Evolutionary conservation across 2,888 invertebrate genomes (phyloP).

Genomic region (Shargacucullia verbasci): DNA sequence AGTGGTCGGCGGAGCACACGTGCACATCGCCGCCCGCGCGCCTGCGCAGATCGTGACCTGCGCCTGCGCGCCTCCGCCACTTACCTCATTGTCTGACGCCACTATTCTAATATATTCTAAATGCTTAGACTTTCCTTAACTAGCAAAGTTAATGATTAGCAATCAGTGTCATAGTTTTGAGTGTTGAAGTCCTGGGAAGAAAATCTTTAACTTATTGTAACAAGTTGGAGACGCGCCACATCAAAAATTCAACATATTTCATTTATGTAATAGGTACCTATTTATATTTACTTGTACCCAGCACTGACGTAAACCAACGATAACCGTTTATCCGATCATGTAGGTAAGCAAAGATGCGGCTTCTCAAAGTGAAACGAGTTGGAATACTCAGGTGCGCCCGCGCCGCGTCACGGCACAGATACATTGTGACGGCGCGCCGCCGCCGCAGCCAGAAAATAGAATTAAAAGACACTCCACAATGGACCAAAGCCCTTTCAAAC

Average conservation of each 20-base stretch:
- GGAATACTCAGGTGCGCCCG: conserved; percentile 84
- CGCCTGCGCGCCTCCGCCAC: conserved; percentile 46
- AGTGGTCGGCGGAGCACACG: conserved; percentile 56
- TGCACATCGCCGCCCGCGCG: conserved; percentile 58
- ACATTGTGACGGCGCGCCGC: conserved; percentile 75
- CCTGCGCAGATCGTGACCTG: conserved; percentile 67
- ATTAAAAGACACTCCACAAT: conserved; percentile 84
- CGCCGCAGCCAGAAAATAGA: conserved; percentile 74
- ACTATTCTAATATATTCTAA: conserved; percentile 10
- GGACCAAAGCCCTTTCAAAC: conserved; percentile 76
- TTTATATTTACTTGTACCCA: conserved; percentile 4
- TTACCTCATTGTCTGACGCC: conserved; percentile 45
- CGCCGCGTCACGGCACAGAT: conserved; percentile 61
- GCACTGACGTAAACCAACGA: conserved; percentile 17
- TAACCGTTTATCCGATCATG: conserved; percentile 48
- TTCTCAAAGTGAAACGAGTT: conserved; percentile 76
- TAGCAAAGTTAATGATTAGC: neutral
- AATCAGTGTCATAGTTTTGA: neutral
- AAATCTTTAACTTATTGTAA: neutral
- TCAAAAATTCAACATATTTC: neutral
- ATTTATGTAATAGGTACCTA: neutral
- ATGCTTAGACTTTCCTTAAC: neutral
- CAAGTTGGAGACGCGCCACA: too few relatives aligned
- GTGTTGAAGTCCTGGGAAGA: neutral
- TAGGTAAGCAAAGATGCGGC: conserved; percentile 67